Conservation (phyloP, 2,113 vertebrate genomes). For the Paedocypris sp. region DNA sequence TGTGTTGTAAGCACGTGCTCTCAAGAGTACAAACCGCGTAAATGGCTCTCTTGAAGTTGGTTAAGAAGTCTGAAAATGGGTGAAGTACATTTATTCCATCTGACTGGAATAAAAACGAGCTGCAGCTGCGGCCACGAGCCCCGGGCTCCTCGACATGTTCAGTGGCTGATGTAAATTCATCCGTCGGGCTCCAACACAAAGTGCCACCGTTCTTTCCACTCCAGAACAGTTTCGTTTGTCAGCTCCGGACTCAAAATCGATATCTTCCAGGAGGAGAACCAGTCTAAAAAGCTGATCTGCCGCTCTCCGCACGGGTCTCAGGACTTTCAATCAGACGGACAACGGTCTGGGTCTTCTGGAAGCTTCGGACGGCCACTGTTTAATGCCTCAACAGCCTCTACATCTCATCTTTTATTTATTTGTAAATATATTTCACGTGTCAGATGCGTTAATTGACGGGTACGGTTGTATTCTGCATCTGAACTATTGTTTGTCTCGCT, state of each 20-base stretch:
- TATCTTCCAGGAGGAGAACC: conserved; percentile 1
- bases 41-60: too few relatives aligned
- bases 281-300: neutral
- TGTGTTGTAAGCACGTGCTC: too few relatives aligned
- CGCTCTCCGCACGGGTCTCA: neutral
- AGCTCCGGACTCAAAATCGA: neutral
- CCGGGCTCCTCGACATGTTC: neutral
- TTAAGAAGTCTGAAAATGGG: too few relatives aligned
- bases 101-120: neutral
- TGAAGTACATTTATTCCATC: neutral
- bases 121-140: neutral
- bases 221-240: neutral
- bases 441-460: too few relatives aligned
- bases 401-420: conserved; percentile 7
- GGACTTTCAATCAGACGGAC: neutral
- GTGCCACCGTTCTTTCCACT: neutral
- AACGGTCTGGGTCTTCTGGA: neutral
- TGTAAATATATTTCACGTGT: conserved; percentile 3
- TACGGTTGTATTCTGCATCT: too few relatives aligned
- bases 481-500: neutral
- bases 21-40: too few relatives aligned
- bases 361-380: too few relatives aligned
- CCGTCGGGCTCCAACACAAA: neutral
- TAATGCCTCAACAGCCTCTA: too few relatives aligned
- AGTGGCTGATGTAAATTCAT: neutral